Percentiles rank a stretch among this genome's conserved stretches.
Evolutionary conservation across 2,113 vertebrate species (phyloP).

Genomic region (Carlito syrichta): DNA sequence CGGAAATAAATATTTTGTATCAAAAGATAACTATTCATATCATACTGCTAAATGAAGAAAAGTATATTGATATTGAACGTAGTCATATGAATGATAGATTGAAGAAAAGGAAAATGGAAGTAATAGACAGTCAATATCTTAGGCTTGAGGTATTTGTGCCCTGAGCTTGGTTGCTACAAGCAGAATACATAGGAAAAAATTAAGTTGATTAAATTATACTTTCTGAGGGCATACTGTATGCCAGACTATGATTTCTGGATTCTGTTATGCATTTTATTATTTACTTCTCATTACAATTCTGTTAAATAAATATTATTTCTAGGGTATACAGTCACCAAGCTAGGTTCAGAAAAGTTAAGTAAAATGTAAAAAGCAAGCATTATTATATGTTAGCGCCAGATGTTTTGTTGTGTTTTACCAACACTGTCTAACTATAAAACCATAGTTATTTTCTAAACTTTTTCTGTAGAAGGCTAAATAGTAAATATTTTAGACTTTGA

Average conservation of each 20-base stretch:
- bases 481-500: not conserved
- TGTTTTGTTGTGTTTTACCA: not conserved
- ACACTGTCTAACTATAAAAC: not conserved
- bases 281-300: not conserved
- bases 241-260: not conserved
- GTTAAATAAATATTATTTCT: not conserved
- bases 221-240: not conserved
- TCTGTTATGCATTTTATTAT: not conserved
- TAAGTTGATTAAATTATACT: not conserved
- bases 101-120: not conserved
- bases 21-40: not conserved
- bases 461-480: not conserved
- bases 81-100: not conserved
- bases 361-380: not conserved
- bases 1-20: not conserved
- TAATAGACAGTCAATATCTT: accelerated
- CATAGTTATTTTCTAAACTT: not conserved
- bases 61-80: not conserved
- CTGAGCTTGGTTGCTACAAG: not conserved
- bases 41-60: not conserved
- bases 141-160: not conserved
- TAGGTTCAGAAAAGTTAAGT: not conserved
- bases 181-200: not conserved
- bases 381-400: not conserved
- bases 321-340: not conserved